Percentiles rank a stretch among this genome's conserved stretches.
Evolutionary conservation across 2,888 invertebrate species (phyloP).

Genomic region (Thereva unica): DNA sequence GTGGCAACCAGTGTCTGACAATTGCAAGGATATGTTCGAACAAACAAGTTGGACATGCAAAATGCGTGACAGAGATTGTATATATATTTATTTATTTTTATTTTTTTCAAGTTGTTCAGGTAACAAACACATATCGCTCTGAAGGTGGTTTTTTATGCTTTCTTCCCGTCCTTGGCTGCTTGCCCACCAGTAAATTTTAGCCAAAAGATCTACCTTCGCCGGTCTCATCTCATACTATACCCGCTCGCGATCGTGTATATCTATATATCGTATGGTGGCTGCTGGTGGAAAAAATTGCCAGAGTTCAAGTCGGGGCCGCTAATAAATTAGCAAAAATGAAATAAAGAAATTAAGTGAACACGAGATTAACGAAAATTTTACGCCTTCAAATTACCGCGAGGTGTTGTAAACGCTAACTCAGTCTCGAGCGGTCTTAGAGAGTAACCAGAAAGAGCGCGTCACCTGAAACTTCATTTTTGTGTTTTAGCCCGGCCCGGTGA

Average conservation of each 20-base stretch:
- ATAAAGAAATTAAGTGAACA: slow-evolving; percentile 37
- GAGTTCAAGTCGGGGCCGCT: neutral
- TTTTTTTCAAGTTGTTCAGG: neutral
- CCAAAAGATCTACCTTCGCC: no score
- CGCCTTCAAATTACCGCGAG: slow-evolving; percentile 36
- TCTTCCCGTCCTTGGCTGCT: no score
- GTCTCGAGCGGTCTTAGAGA: neutral
- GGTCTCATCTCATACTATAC: no score
- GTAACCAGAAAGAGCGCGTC: neutral
- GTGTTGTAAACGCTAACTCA: slow-evolving; percentile 22
- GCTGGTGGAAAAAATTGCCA: slow-evolving; percentile 9
- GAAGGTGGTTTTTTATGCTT: no score
- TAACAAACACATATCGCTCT: no score
- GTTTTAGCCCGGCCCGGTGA: no score
- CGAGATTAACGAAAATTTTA: slow-evolving; percentile 37
- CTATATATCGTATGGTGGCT: no score
- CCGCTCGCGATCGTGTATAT: no score
- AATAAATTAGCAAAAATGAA: slow-evolving; percentile 34
- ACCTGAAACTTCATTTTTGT: no score
- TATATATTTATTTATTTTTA: slow-evolving; percentile 6
- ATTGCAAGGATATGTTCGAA: slow-evolving; percentile 31
- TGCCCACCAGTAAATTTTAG: no score
- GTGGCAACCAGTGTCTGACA: slow-evolving; percentile 28
- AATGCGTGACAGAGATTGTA: slow-evolving; percentile 33
- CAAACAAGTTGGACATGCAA: slow-evolving; percentile 33